phyloP scores from a whole-genome alignment of 2,797 vertebrate species.

The Pelobates cultripes region DNA sequence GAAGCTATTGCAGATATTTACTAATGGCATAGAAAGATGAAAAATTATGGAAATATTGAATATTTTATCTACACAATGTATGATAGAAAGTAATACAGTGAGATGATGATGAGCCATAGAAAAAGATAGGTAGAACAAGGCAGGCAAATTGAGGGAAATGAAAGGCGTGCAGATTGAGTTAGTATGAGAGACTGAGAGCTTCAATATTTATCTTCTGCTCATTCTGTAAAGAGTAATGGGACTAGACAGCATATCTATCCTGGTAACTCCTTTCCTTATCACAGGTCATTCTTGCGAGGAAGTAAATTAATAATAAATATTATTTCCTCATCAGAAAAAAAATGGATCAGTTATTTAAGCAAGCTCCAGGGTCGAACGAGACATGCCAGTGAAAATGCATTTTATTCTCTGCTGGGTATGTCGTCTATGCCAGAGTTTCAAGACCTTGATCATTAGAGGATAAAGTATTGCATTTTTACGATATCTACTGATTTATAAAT shows the following conservation, averaged over 20 bases:
- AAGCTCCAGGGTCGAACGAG: neutral
- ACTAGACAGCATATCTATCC: conserved; percentile 39
- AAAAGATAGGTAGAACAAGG: conserved; percentile 27
- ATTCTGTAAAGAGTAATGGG: conserved; percentile 27
- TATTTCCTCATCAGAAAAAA: conserved; percentile 26
- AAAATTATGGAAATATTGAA: neutral
- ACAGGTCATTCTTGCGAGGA: conserved; percentile 34
- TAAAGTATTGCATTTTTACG: too few relatives aligned
- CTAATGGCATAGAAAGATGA: conserved; percentile 1
- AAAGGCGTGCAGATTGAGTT: conserved; percentile 28
- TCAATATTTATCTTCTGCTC: conserved; percentile 32
- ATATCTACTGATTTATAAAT: too few relatives aligned
- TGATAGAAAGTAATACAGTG: conserved; percentile 16
- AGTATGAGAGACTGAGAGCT: neutral
- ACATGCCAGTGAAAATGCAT: neutral
- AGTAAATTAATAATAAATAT: conserved; percentile 26
- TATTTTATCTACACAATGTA: neutral
- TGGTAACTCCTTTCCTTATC: conserved; percentile 26
- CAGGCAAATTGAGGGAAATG: conserved; percentile 25
- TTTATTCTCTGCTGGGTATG: neutral
- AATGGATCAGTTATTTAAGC: conserved; percentile 28
- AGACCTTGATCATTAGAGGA: neutral
- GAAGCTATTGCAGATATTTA: neutral
- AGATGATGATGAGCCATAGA: conserved; percentile 11
- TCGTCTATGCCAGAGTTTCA: neutral